Evolutionary conservation across 2,888 invertebrate species (phyloP).

Genomic region (Baccha elongata): DNA sequence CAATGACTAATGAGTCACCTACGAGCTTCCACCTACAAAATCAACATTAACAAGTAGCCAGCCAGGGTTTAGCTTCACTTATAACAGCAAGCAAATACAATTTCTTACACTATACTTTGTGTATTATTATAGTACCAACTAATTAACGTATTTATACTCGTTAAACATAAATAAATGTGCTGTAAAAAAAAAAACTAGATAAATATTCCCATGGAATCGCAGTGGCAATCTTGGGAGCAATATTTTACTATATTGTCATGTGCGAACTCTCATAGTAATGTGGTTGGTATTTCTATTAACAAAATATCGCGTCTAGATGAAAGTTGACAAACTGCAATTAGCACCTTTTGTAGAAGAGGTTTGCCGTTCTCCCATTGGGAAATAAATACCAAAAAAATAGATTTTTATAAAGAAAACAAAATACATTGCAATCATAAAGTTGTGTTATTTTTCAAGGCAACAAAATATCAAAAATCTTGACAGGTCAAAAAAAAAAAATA

Average conservation of each 20-base stretch:
- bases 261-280: constrained; percentile 37
- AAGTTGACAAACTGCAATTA: constrained; percentile 71
- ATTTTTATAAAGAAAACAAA: not conserved
- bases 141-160: constrained; percentile 69
- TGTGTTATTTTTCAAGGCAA: not conserved
- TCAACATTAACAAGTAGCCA: constrained; percentile 9
- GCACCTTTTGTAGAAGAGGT: constrained; percentile 62
- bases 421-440: not conserved
- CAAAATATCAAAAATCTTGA: not conserved
- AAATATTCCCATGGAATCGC: constrained; percentile 42
- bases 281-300: constrained; percentile 23
- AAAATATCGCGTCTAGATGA: constrained; percentile 48
- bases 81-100: constrained; percentile 37
- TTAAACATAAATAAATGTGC: constrained; percentile 57
- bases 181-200: constrained; percentile 23
- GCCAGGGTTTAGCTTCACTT: constrained; percentile 38
- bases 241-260: constrained; percentile 27
- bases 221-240: constrained; percentile 32
- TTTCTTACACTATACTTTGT: constrained; percentile 10
- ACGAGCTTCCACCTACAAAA: not conserved
- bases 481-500: not conserved
- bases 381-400: not conserved
- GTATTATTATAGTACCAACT: constrained; percentile 49
- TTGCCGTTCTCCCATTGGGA: constrained; percentile 1
- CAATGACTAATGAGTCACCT: constrained; percentile 8